A percentile compares a stretch with the other conserved stretches of the same genome.
These are phyloP conservation scores for Hedya salicella DNA, from an alignment of 2,888 invertebrate genomes.

Conservation along the genomic window DNA sequence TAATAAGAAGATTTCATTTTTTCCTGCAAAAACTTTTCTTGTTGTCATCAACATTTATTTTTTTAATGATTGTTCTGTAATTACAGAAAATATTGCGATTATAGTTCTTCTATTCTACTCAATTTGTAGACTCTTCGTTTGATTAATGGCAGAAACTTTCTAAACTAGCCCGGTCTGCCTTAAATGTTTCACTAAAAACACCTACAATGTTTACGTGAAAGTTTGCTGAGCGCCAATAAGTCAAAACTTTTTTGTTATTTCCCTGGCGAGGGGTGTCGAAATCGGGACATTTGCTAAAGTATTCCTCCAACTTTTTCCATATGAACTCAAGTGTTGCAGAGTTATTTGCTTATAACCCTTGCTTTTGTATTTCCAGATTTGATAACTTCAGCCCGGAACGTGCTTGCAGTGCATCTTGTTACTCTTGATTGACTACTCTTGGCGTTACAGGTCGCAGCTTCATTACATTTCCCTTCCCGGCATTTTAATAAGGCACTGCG, in stretches of 20 bases:
- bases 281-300: constrained; percentile 76
- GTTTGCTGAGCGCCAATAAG: constrained; percentile 59
- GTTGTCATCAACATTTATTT: constrained; percentile 20
- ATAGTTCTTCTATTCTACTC: constrained; percentile 6
- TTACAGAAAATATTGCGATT: constrained; percentile 1
- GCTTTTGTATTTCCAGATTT: constrained; percentile 62
- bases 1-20: not conserved
- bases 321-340: constrained; percentile 67
- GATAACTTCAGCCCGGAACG: constrained; percentile 54
- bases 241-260: constrained; percentile 76
- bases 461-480: constrained; percentile 8
- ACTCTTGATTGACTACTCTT: constrained; percentile 16
- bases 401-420: constrained; percentile 11
- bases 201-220: constrained; percentile 72
- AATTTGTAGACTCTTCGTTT: constrained; percentile 55
- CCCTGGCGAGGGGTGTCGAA: constrained; percentile 63
- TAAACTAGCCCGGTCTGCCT: constrained; percentile 56
- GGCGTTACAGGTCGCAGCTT: not conserved
- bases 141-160: constrained; percentile 62
- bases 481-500: constrained; percentile 34
- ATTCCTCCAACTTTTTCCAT: constrained; percentile 72
- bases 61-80: constrained; percentile 5
- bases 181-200: constrained; percentile 71
- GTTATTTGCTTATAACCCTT: constrained; percentile 69
- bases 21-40: constrained; percentile 17